Evolutionary conservation across 2,888 invertebrate species (phyloP).

Genomic region (Euspilapteryx auroguttella): DNA sequence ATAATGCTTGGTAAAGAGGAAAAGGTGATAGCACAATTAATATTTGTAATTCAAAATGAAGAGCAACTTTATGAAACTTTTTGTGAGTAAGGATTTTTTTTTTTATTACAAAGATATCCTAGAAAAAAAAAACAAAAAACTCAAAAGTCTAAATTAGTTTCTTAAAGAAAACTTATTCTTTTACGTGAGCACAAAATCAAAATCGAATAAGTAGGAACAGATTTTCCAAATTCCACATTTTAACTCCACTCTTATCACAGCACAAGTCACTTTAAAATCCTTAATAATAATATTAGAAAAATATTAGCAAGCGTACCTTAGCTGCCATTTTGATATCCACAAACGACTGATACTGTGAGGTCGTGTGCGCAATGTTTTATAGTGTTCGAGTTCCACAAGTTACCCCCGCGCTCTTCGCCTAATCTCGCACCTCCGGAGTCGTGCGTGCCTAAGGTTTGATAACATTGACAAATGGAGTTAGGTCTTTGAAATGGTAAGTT

Average conservation of each 20-base stretch:
- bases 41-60: no score
- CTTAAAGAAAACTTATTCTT: no score
- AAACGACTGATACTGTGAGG: constrained; percentile 41
- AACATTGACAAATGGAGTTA: constrained; percentile 15
- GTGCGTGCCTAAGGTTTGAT: no score
- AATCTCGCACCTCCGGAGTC: no score
- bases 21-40: no score
- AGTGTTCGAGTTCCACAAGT: constrained; percentile 34
- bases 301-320: constrained; percentile 28
- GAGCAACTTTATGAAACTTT: no score
- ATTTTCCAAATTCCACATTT: constrained; percentile 6
- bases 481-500: no score
- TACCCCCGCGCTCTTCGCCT: constrained; percentile 8
- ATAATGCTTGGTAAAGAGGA: no score
- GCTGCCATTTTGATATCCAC: constrained; percentile 50
- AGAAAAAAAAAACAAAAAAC: no score
- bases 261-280: constrained; percentile 5
- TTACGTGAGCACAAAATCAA: background rate
- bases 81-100: no score
- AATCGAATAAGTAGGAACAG: background rate
- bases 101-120: no score
- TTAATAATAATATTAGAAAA: background rate
- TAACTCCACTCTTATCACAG: constrained; percentile 1
- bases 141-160: no score
- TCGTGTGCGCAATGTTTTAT: constrained; percentile 38